A percentile compares a stretch with the other conserved stretches of the same genome.
Evolutionary conservation across 92 coral and sea anemone species (phyloP).

Genomic region (Epizoanthus ramosus): DNA sequence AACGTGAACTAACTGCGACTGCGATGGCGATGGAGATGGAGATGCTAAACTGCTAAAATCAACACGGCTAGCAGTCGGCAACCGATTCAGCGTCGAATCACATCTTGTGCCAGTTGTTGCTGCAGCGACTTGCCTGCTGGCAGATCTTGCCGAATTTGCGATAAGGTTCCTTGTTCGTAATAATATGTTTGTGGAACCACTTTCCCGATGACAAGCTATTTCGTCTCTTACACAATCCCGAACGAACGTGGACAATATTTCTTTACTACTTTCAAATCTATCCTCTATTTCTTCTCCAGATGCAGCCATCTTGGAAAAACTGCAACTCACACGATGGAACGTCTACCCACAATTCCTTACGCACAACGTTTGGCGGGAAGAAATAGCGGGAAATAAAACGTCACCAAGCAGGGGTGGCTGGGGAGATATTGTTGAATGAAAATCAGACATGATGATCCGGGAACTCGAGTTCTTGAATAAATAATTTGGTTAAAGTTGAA

Average conservation of each 20-base stretch:
- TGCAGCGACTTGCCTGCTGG: slow-evolving; percentile 43
- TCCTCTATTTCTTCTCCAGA: slow-evolving; percentile 1
- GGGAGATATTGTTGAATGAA: slow-evolving; percentile 23
- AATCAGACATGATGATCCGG: slow-evolving; percentile 16
- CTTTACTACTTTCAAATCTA: slow-evolving; percentile 6
- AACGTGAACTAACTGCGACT: neutral
- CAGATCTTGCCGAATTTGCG: slow-evolving; percentile 58
- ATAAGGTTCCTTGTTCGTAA: slow-evolving; percentile 54
- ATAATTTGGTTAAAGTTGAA: slow-evolving; percentile 23
- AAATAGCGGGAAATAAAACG: slow-evolving; percentile 17
- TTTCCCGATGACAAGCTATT: slow-evolving; percentile 43
- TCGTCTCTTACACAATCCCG: slow-evolving; percentile 61
- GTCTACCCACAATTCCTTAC: slow-evolving; percentile 2
- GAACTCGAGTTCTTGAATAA: slow-evolving; percentile 28
- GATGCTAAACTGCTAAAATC: neutral
- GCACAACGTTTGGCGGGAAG: slow-evolving; percentile 10
- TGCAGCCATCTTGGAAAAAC: slow-evolving; percentile 20
- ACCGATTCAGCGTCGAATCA: neutral
- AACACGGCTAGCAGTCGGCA: slow-evolving; percentile 11
- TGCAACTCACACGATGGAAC: neutral
- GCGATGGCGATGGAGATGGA: neutral
- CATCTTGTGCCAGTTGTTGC: slow-evolving; percentile 6
- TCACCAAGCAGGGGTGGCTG: slow-evolving; percentile 28
- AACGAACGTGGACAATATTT: slow-evolving; percentile 46
- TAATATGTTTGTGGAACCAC: slow-evolving; percentile 22